phyloP scores from a whole-genome alignment of 2,797 vertebrate species.

The Macrochelys suwanniensis region DNA sequence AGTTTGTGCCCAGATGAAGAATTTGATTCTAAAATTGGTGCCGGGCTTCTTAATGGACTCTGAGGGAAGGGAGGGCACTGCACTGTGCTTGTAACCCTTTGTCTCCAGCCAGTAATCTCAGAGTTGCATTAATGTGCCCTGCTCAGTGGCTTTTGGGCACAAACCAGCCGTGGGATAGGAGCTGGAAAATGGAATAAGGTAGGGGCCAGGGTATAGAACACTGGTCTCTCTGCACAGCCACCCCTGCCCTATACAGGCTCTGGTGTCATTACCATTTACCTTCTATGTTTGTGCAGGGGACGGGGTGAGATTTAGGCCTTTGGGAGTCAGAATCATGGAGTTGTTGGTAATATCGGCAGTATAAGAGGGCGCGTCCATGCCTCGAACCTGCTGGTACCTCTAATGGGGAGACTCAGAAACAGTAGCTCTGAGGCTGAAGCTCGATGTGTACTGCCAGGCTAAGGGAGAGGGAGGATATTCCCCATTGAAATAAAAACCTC shows the following conservation, averaged over 20 bases:
- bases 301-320: background rate
- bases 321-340: background rate
- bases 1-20: constrained; percentile 37
- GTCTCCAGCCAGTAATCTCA: background rate
- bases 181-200: background rate
- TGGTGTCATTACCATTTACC: background rate
- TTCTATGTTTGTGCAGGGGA: background rate
- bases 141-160: background rate
- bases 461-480: background rate
- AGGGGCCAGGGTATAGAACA: background rate
- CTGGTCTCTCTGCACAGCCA: fast-evolving
- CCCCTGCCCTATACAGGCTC: background rate
- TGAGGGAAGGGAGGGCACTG: background rate
- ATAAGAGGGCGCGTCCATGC: background rate
- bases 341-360: background rate
- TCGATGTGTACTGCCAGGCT: fast-evolving
- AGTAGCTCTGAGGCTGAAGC: background rate
- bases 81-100: background rate
- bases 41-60: constrained; percentile 8
- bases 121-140: background rate
- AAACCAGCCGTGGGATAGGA: background rate
- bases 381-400: background rate
- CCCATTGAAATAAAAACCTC: background rate
- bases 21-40: background rate
- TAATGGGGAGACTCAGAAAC: background rate